Evolutionary conservation across 2,113 vertebrate species (phyloP).

Genomic region (Stomatorhinus ivindoensis): DNA sequence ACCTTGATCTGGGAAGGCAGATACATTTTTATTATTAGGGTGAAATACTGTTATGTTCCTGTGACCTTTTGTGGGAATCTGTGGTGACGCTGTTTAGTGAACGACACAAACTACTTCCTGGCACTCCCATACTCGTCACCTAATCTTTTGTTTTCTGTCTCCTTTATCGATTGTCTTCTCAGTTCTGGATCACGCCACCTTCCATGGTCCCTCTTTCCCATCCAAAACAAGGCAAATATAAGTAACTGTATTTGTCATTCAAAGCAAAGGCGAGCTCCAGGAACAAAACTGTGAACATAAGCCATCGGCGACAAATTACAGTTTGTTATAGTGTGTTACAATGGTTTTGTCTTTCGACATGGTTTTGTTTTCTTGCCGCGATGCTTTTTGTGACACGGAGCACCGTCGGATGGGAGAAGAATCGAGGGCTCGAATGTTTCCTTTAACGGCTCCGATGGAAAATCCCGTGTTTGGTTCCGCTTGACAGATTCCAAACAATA

Average conservation of each 20-base stretch:
- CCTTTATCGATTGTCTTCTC: background rate
- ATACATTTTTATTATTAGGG: background rate
- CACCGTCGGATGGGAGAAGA: background rate
- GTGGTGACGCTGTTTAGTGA: background rate
- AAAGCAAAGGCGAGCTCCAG: background rate
- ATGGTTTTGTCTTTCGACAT: background rate
- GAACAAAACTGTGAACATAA: background rate
- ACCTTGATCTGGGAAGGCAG: background rate
- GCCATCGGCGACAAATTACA: background rate
- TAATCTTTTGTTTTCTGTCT: background rate
- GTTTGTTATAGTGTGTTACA: background rate
- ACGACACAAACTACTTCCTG: background rate
- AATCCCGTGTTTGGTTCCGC: constrained; percentile 25
- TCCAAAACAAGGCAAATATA: background rate
- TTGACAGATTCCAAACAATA: constrained; percentile 37
- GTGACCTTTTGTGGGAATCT: background rate
- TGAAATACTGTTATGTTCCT: constrained; percentile 5
- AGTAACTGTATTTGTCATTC: background rate
- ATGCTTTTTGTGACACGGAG: background rate
- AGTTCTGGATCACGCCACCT: background rate
- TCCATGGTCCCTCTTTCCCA: background rate
- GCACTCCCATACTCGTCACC: too few species aligned
- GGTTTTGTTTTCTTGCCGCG: background rate
- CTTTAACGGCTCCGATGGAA: background rate
- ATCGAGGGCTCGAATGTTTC: background rate